Percentiles rank a stretch among this genome's conserved stretches.
These are phyloP conservation scores for Graphium colonna DNA, from an alignment of 2,888 invertebrate genomes.

Conservation along the genomic window DNA sequence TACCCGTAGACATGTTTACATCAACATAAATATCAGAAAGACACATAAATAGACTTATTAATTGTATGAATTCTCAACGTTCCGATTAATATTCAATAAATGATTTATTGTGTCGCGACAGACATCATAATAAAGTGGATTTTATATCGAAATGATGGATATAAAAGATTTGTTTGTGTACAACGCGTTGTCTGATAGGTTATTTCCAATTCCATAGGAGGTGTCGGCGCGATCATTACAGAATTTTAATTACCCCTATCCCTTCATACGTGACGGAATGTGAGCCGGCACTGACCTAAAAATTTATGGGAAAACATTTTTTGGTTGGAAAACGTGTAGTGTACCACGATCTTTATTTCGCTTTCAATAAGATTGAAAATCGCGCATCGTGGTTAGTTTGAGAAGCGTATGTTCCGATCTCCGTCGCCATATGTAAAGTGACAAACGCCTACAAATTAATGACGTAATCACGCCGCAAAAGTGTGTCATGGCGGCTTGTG, in stretches of 20 bases:
- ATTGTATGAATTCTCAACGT: no score
- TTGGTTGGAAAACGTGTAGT: constrained; percentile 31
- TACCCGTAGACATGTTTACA: neutral
- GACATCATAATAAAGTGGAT: neutral
- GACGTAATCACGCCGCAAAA: constrained; percentile 50
- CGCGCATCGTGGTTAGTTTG: constrained; percentile 28
- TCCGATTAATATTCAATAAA: neutral
- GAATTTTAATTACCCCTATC: constrained; percentile 70
- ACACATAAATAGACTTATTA: neutral
- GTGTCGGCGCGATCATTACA: constrained; percentile 60
- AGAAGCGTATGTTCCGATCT: constrained; percentile 30
- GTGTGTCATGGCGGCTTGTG: constrained; percentile 38
- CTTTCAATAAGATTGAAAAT: constrained; percentile 36
- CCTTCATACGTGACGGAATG: constrained; percentile 64
- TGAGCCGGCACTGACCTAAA: constrained; percentile 61
- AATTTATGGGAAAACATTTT: constrained; percentile 64
- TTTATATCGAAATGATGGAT: neutral
- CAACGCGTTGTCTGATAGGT: constrained; percentile 1
- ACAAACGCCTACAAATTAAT: constrained; percentile 53
- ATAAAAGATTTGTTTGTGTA: neutral
- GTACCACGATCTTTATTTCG: constrained; percentile 32
- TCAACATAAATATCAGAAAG: neutral
- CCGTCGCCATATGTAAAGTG: constrained; percentile 41
- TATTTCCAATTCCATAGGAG: constrained; percentile 37
- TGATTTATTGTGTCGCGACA: neutral